These are phyloP conservation scores for Sitophilus oryzae DNA, from an alignment of 1,140 invertebrate genomes.

Conservation along the genomic window DNA sequence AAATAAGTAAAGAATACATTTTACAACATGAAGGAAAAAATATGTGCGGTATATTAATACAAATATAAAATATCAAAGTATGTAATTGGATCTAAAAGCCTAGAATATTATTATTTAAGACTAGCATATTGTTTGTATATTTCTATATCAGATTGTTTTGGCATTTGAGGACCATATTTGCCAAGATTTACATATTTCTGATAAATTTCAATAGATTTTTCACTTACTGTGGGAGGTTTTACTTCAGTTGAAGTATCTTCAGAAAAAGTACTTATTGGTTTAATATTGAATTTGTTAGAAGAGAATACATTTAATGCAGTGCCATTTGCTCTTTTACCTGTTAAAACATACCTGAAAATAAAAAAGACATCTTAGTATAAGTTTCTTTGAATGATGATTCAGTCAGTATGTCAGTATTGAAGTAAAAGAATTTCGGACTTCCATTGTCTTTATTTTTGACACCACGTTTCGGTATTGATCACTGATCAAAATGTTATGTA, in stretches of 20 bases:
- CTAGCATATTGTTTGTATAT: conserved; percentile 39
- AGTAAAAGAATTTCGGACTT: too few relatives aligned
- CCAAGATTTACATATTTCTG: conserved; percentile 38
- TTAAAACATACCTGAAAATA: conserved; percentile 50
- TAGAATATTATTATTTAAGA: conserved; percentile 25
- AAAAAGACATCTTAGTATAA: too few relatives aligned
- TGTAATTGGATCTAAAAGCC: too few relatives aligned
- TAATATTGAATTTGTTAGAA: conserved; percentile 22
- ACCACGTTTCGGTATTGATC: too few relatives aligned
- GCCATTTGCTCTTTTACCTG: conserved; percentile 54
- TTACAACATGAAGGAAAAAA: too few relatives aligned
- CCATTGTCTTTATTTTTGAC: too few relatives aligned
- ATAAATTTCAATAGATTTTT: conserved; percentile 39
- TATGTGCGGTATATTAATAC: too few relatives aligned
- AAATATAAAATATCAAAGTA: too few relatives aligned
- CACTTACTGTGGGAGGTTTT: conserved; percentile 46
- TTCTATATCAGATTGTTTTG: conserved; percentile 32
- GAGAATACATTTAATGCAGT: conserved; percentile 45
- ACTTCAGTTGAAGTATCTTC: conserved; percentile 49
- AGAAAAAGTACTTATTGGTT: conserved; percentile 36
- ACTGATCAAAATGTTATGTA: too few relatives aligned
- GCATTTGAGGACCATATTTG: conserved; percentile 30
- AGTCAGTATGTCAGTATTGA: too few relatives aligned
- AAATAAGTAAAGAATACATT: too few relatives aligned
- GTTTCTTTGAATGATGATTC: too few relatives aligned